These are phyloP conservation scores for Dendrocincla tyrannina DNA, from an alignment of 2,797 vertebrate genomes.

Conservation along the genomic window DNA sequence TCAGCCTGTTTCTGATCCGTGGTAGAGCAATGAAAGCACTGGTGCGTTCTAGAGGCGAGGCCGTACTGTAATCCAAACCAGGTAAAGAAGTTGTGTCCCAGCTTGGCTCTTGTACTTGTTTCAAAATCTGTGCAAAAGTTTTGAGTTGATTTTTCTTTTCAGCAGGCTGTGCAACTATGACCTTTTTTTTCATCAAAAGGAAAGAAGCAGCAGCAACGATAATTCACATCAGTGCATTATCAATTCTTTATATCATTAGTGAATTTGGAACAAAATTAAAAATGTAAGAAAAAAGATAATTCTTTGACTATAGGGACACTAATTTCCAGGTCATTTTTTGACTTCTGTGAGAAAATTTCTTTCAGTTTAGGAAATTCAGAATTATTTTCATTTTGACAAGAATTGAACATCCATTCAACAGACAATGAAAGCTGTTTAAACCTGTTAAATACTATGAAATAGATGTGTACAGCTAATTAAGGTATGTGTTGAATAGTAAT, in stretches of 20 bases:
- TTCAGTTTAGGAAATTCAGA: slow-evolving; percentile 19
- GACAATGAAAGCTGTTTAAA: slow-evolving; percentile 66
- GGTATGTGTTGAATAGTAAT: slow-evolving; percentile 92
- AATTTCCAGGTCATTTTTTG: slow-evolving; percentile 7
- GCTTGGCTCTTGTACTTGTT: neutral
- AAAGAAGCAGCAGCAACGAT: neutral
- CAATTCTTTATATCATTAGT: neutral
- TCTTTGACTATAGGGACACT: neutral
- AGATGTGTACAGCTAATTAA: slow-evolving; percentile 85
- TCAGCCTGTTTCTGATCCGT: neutral
- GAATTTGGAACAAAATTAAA: neutral
- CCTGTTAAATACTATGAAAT: slow-evolving; percentile 72
- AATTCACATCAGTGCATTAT: neutral
- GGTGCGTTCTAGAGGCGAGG: neutral
- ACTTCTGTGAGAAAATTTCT: slow-evolving; percentile 30
- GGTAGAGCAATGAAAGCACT: neutral
- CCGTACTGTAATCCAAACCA: neutral
- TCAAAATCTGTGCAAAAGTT: neutral
- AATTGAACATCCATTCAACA: slow-evolving; percentile 42
- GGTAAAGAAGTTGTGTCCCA: neutral
- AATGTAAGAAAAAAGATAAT: neutral
- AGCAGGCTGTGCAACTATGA: neutral
- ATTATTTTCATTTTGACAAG: slow-evolving; percentile 38
- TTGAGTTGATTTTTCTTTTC: neutral
- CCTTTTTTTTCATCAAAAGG: neutral